Conservation (phyloP, 2,113 vertebrate genomes). For the Alethe castanea region DNA sequence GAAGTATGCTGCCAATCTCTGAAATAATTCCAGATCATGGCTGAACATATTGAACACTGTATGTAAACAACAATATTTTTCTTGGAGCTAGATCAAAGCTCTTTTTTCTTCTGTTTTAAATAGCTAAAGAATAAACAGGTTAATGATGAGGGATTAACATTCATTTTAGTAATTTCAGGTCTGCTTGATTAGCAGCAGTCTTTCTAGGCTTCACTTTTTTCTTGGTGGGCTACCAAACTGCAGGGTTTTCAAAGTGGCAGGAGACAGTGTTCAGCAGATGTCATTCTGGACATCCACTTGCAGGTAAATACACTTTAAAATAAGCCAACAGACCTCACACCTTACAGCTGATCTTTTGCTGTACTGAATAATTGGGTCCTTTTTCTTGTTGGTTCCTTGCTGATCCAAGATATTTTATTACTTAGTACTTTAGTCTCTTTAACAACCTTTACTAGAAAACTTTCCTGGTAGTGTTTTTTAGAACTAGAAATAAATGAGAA, state of each 20-base stretch:
- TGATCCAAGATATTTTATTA: not conserved
- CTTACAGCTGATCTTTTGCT: not conserved
- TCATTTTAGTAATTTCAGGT: not conserved
- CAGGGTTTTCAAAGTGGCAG: not conserved
- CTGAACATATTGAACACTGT: not conserved
- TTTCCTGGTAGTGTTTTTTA: not conserved
- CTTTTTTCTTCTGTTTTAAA: not conserved
- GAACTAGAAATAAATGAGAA: not conserved
- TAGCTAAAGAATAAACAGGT: slow-evolving; percentile 44
- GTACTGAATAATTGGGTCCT: not conserved
- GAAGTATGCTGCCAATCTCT: not conserved
- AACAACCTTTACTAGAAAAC: not conserved
- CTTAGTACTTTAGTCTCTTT: not conserved
- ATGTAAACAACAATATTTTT: slow-evolving; percentile 45
- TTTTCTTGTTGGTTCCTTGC: not conserved
- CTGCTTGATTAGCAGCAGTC: not conserved
- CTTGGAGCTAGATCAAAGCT: slow-evolving; percentile 66
- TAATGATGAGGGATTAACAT: slow-evolving; percentile 12
- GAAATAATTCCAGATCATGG: slow-evolving; percentile 32
- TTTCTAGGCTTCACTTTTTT: slow-evolving; percentile 41
- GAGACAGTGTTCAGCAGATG: not conserved
- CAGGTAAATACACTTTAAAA: not conserved
- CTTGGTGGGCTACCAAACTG: not conserved
- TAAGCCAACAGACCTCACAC: not conserved
- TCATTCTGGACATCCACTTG: not conserved